Evolutionary conservation across 2,113 vertebrate genomes (phyloP).

Genomic region (Cyprinodon variegatus): DNA sequence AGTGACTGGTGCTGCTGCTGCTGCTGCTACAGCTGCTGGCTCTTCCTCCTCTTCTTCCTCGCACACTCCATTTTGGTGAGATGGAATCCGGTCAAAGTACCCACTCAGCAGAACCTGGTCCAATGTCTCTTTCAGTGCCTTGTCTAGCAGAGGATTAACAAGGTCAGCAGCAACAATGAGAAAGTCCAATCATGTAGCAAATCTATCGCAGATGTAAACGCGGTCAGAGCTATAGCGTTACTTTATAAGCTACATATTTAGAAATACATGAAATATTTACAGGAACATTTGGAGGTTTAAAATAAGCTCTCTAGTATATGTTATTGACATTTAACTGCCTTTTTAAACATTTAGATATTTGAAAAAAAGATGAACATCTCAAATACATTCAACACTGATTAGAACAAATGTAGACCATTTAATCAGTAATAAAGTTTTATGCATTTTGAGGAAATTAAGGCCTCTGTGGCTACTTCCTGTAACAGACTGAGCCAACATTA

Average conservation of each 20-base stretch:
- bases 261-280: background rate
- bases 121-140: slow-evolving; percentile 88
- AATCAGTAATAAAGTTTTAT: too few species aligned
- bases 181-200: slow-evolving; percentile 1
- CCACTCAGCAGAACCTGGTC: slow-evolving; percentile 92
- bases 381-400: background rate
- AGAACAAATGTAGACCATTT: background rate
- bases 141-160: slow-evolving; percentile 81
- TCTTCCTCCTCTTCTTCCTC: slow-evolving; percentile 85
- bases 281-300: too few species aligned
- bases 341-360: background rate
- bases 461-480: too few species aligned
- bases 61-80: slow-evolving; percentile 93
- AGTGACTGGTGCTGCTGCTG: slow-evolving; percentile 45
- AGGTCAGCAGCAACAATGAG: background rate
- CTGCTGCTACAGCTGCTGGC: slow-evolving; percentile 35
- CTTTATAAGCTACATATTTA: background rate
- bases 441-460: background rate
- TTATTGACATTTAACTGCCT: background rate
- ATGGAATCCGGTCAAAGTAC: slow-evolving; percentile 91
- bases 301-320: background rate
- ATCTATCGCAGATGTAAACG: background rate
- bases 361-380: background rate
- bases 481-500: too few species aligned
- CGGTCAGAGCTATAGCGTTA: background rate